Conservation (phyloP, 2,113 vertebrate species). For the Brachionichthys hirsutus region DNA sequence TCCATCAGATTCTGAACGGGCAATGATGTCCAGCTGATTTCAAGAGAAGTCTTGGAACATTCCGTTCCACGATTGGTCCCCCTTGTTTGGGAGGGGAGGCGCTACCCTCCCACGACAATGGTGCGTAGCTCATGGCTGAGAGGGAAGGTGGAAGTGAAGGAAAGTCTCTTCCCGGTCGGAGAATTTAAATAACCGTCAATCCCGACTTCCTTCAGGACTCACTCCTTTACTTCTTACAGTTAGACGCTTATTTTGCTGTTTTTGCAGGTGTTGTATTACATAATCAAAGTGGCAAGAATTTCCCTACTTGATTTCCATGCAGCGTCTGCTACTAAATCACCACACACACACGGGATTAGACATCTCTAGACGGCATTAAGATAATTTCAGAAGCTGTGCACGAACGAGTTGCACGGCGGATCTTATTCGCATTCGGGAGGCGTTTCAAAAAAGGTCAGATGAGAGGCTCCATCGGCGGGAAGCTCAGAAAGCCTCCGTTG, state of each 20-base stretch:
- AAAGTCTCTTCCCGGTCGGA: background rate
- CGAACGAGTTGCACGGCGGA: background rate
- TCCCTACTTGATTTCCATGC: background rate
- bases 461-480: conserved; percentile 17
- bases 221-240: background rate
- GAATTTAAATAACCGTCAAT: background rate
- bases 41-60: too few species aligned
- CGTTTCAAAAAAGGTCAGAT: conserved; percentile 30
- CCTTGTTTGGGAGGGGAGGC: too few species aligned
- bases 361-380: background rate
- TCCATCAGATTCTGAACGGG: too few species aligned
- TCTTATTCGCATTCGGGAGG: conserved; percentile 15
- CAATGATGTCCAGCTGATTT: too few species aligned
- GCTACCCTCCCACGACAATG: too few species aligned
- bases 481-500: conserved; percentile 21
- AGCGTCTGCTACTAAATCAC: background rate
- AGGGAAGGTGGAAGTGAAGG: conserved; percentile 2
- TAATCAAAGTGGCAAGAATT: background rate
- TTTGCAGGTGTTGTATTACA: too few species aligned
- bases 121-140: too few species aligned
- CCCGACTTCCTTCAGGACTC: background rate
- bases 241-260: background rate
- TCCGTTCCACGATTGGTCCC: too few species aligned
- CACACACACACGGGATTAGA: background rate
- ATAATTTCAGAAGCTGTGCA: background rate